A percentile compares a stretch with the other conserved stretches of the same genome.
Conservation (phyloP, 2,113 vertebrate genomes). For the Epinephelus fuscoguttatus region DNA sequence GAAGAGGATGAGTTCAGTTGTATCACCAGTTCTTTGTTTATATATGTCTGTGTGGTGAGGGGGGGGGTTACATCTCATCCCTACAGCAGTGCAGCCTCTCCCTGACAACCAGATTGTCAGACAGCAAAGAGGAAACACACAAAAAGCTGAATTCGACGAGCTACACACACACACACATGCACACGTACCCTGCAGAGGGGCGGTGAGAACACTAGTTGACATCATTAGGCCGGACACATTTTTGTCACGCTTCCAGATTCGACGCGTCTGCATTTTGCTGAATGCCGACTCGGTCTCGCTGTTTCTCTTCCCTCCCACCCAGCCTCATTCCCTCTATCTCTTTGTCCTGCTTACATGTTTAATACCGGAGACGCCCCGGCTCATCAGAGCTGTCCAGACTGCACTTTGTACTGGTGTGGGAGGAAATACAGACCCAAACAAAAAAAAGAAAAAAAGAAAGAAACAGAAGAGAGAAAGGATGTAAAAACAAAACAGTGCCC, state of each 20-base stretch:
- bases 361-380: constrained; percentile 64
- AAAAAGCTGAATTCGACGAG: constrained; percentile 37
- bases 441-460: neutral
- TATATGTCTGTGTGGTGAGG: neutral
- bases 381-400: constrained; percentile 68
- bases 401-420: constrained; percentile 56
- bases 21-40: constrained; percentile 25
- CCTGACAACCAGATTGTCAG: constrained; percentile 66
- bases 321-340: constrained; percentile 40
- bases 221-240: constrained; percentile 84
- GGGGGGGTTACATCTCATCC: constrained; percentile 27
- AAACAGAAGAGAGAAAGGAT: constrained; percentile 11
- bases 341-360: constrained; percentile 73
- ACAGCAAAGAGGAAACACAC: constrained; percentile 54
- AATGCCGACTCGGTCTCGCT: constrained; percentile 70
- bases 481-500: constrained; percentile 50
- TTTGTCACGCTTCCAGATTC: constrained; percentile 85
- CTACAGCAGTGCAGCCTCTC: constrained; percentile 38
- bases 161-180: constrained; percentile 29
- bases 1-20: neutral
- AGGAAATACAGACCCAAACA: constrained; percentile 52
- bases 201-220: constrained; percentile 76
- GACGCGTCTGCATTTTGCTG: constrained; percentile 78
- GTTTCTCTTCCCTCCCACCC: constrained; percentile 48
- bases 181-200: constrained; percentile 51